Percentiles rank a stretch among this genome's conserved stretches.
Evolutionary conservation across 2,888 invertebrate genomes (phyloP).

Genomic region (Nasonia oneida): DNA sequence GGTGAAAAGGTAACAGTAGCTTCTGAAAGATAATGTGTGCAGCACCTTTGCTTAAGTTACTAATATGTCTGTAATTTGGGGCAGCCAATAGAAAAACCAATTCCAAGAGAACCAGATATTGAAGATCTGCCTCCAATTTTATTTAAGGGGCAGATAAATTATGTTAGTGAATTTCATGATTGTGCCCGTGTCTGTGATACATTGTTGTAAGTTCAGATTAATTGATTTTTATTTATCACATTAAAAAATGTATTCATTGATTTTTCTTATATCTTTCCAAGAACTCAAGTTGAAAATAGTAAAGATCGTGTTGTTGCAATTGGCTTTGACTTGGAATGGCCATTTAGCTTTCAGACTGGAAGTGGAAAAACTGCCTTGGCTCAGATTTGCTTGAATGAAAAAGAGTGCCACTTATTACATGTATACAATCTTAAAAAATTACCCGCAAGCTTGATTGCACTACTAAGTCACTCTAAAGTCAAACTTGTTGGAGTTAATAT

Average conservation of each 20-base stretch:
- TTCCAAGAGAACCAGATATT: slow-evolving; percentile 63
- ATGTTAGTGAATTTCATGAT: slow-evolving; percentile 70
- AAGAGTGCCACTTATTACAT: slow-evolving; percentile 82
- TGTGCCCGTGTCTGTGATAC: slow-evolving; percentile 73
- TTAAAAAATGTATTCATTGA: slow-evolving; percentile 26
- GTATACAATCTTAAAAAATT: slow-evolving; percentile 81
- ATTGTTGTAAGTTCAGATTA: slow-evolving; percentile 71
- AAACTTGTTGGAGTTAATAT: slow-evolving; percentile 84
- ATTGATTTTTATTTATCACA: slow-evolving; percentile 23
- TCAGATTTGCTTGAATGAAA: slow-evolving; percentile 82
- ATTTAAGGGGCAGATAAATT: slow-evolving; percentile 72
- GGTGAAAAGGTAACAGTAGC: slow-evolving; percentile 64
- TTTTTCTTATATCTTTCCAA: slow-evolving; percentile 67
- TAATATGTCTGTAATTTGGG: not conserved
- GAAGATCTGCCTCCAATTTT: slow-evolving; percentile 66
- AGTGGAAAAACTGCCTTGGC: slow-evolving; percentile 83
- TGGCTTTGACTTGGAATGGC: slow-evolving; percentile 86
- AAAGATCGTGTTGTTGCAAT: slow-evolving; percentile 79
- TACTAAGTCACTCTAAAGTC: slow-evolving; percentile 82
- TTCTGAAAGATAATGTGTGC: not conserved
- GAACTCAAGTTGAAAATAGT: slow-evolving; percentile 74
- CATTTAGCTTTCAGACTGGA: slow-evolving; percentile 83
- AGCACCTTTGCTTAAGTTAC: slow-evolving; percentile 7
- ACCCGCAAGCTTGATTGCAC: slow-evolving; percentile 81
- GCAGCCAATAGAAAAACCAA: slow-evolving; percentile 37